Base-by-base conservation (phyloP, 2,797 vertebrate genomes). In the Choloepus didactylus region DNA sequence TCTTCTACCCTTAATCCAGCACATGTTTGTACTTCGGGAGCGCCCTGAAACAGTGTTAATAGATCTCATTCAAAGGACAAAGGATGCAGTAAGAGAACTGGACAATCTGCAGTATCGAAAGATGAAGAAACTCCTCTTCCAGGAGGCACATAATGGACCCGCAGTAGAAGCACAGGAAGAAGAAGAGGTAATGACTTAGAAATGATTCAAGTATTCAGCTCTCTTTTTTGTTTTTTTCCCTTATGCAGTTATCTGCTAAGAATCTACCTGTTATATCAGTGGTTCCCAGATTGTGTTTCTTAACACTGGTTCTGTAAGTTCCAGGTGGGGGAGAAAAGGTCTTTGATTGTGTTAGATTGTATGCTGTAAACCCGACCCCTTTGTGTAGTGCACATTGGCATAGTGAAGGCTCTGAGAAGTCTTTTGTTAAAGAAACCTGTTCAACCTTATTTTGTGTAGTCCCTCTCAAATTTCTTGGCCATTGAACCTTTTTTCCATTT, bases 41-140 rank as follows among this genome's bases (percentile, higher is more conserved):
- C 98, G 99, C 69, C 99, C 99, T 0, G 99, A 99, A 97, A 99
- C 99, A 1, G 99, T 99, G 97, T 98, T 99, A 97, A 99, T 99
- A 98, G 99, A 99, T 98, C 99, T 99, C 97, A 99, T 99, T 96
- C 99, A 98, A 98, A 99, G 99, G 97, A 99, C 99, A 93, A 99
- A 99, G 97, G 99, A 99, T 97, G 99, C 99, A 0, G 99, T 99
- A 97, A 99, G 99, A 97, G 99, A 99, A 95, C 98, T 99, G 97
- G 99, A 99, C 98, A 99, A 99, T 98, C 98, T 99, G 95, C 99
- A 99, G 98, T 99, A 99, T 98, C 99, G 99, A 96, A 99, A 99
- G 98, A 99, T 99, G 99, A 99, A 99, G 98, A 99, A 99, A 98
- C 99, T 99, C 92, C 99, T 99, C 97, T 99, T 99, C 98, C 99